These are phyloP conservation scores for Drosophila aff. DNA, from an alignment of 1,140 invertebrate species.

Conservation along the genomic window DNA sequence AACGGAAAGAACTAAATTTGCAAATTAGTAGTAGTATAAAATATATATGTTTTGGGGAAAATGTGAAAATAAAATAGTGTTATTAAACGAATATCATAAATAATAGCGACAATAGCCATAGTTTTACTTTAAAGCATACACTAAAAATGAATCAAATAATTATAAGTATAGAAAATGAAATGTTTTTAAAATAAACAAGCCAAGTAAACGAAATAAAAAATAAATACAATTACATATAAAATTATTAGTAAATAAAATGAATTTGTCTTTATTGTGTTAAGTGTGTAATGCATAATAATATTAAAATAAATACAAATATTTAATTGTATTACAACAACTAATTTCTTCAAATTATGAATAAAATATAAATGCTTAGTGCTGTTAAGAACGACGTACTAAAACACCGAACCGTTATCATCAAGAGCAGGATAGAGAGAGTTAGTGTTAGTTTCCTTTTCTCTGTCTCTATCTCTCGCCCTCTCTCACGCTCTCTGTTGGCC, in stretches of 20 bases:
- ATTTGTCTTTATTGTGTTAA: no score
- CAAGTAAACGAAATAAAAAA: neutral
- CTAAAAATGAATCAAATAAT: neutral
- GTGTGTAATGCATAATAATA: no score
- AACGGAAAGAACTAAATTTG: neutral
- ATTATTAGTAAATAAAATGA: no score
- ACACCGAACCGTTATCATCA: neutral
- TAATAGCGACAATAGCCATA: neutral
- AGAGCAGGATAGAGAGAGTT: constrained; percentile 5
- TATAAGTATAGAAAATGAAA: no score
- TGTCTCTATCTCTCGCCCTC: constrained; percentile 2
- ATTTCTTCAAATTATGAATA: neutral
- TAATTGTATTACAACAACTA: neutral
- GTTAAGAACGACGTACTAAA: constrained; percentile 16
- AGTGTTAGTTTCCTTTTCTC: constrained; percentile 4
- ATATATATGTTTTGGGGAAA: neutral
- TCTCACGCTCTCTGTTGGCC: constrained; percentile 20
- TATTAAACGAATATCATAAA: neutral
- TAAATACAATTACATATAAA: no score
- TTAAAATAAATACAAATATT: no score
- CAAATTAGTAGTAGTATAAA: neutral
- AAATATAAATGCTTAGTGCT: neutral
- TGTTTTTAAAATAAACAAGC: no score
- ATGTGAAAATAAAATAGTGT: no score
- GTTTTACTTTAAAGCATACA: neutral